A percentile compares a stretch with the other conserved stretches of the same genome.
Evolutionary conservation across 2,888 invertebrate genomes (phyloP).

Genomic region (Epinotia demarniana): DNA sequence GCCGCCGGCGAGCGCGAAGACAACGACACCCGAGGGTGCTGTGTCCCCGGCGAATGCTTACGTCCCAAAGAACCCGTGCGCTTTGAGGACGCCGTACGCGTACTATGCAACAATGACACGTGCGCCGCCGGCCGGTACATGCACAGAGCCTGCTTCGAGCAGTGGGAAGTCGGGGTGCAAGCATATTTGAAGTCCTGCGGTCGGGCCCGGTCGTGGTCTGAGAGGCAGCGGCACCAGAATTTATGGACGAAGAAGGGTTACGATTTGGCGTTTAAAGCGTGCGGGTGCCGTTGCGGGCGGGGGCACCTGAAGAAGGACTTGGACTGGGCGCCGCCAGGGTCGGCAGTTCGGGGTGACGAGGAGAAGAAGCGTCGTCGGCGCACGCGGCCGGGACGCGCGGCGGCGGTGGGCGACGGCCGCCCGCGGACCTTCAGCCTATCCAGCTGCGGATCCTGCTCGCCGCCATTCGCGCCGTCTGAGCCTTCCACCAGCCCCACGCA

Average conservation of each 20-base stretch:
- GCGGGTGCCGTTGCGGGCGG: constrained; percentile 96
- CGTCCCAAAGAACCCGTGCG: constrained; percentile 87
- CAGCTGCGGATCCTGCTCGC: constrained; percentile 92
- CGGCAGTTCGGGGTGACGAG: constrained; percentile 81
- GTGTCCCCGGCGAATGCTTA: constrained; percentile 93
- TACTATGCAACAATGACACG: constrained; percentile 97
- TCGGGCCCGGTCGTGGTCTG: constrained; percentile 97
- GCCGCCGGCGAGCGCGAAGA: constrained; percentile 79
- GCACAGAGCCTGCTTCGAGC: constrained; percentile 98
- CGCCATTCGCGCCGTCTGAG: constrained; percentile 91
- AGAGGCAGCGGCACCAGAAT: constrained; percentile 96
- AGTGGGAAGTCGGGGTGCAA: constrained; percentile 96
- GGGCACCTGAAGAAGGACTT: constrained; percentile 97
- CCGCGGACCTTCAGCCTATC: constrained; percentile 91
- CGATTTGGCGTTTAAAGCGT: constrained; percentile 97
- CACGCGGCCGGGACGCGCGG: constrained; percentile 69
- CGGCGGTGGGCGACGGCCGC: constrained; percentile 78
- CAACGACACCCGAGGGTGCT: constrained; percentile 87
- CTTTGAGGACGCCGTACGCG: constrained; percentile 92
- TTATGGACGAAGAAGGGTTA: constrained; percentile 99
- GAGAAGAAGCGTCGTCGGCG: constrained; percentile 79
- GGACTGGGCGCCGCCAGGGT: constrained; percentile 93
- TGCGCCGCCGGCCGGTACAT: constrained; percentile 95
- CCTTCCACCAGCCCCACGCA: constrained; percentile 90
- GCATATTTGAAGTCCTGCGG: constrained; percentile 96